Conservation (phyloP, 2,888 invertebrate genomes). For the Hydriomena furcata region DNA sequence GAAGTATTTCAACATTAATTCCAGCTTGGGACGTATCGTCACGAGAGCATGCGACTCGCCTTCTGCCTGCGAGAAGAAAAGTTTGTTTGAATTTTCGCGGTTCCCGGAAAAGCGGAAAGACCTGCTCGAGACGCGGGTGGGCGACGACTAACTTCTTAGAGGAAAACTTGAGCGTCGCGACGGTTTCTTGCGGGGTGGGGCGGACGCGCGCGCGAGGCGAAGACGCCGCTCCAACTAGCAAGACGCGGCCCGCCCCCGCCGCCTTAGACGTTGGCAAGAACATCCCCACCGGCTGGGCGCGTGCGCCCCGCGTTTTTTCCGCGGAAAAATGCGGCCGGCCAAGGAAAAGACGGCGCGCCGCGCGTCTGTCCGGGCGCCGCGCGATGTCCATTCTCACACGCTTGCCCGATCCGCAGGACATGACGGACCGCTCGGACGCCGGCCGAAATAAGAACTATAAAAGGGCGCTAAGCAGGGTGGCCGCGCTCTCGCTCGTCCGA, state of each 20-base stretch:
- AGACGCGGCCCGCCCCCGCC: constrained; percentile 82
- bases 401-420: constrained; percentile 55
- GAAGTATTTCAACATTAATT: constrained; percentile 84
- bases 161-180: constrained; percentile 82
- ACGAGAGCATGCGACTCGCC: constrained; percentile 71
- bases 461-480: constrained; percentile 74
- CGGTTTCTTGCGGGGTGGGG: constrained; percentile 82
- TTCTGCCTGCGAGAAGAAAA: constrained; percentile 49
- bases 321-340: constrained; percentile 83
- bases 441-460: constrained; percentile 78
- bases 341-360: constrained; percentile 77
- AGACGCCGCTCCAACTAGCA: constrained; percentile 83
- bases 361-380: constrained; percentile 48
- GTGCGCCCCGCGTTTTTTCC: constrained; percentile 81
- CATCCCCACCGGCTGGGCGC: constrained; percentile 81
- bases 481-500: constrained; percentile 75
- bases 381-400: constrained; percentile 47
- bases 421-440: constrained; percentile 72
- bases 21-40: constrained; percentile 76
- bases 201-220: constrained; percentile 80
- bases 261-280: constrained; percentile 81
- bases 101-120: constrained; percentile 63
- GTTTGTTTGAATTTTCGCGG: constrained; percentile 34
- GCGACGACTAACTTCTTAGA: constrained; percentile 84
- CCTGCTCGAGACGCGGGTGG: constrained; percentile 83